These are phyloP conservation scores for Baryphthengus martii DNA, from an alignment of 2,113 vertebrate genomes.

Conservation along the genomic window DNA sequence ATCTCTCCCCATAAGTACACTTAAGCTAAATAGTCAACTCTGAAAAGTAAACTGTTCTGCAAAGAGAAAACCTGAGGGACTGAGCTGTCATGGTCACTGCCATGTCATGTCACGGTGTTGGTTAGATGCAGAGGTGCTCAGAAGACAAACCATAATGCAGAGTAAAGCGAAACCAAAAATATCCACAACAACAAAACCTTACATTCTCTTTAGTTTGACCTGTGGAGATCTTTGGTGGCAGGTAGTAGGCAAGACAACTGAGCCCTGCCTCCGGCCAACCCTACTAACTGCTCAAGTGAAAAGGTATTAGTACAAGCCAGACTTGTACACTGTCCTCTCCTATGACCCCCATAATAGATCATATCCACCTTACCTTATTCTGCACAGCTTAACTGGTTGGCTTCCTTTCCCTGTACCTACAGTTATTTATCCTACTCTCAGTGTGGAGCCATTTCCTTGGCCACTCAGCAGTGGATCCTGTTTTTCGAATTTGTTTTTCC, in stretches of 20 bases:
- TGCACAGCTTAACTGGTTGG: background rate
- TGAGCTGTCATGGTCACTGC: background rate
- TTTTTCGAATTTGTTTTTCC: background rate
- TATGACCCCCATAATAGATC: background rate
- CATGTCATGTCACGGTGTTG: background rate
- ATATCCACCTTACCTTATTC: background rate
- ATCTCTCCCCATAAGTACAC: background rate
- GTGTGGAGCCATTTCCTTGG: background rate
- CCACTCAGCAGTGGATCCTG: background rate
- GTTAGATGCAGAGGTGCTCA: background rate
- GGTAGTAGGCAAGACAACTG: background rate
- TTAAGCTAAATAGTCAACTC: background rate
- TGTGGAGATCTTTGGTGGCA: background rate
- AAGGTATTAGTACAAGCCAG: background rate
- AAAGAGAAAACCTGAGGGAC: background rate
- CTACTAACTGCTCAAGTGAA: background rate
- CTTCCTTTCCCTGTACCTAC: background rate
- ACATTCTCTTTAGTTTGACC: background rate
- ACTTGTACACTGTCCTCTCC: background rate
- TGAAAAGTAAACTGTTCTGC: background rate
- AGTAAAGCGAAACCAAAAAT: background rate
- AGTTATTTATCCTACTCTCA: background rate
- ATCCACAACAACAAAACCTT: background rate
- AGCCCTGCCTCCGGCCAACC: background rate
- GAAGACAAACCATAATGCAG: background rate